phyloP scores from a whole-genome alignment of 35 echinoderm and acorn worm species.

The Acanthaster planci region DNA sequence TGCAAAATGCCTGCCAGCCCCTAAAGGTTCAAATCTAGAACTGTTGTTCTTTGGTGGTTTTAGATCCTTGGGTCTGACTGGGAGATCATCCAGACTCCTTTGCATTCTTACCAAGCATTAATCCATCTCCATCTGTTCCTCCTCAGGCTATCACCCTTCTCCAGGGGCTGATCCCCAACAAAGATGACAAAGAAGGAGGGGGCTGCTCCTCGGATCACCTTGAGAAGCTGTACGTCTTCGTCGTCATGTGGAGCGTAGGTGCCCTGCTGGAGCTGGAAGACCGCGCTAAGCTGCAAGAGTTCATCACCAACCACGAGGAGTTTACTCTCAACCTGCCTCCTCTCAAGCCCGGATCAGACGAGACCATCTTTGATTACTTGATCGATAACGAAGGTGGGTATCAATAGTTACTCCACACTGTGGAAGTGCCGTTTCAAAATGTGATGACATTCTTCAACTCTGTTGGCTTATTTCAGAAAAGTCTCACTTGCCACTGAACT shows the following conservation, averaged over 20 bases:
- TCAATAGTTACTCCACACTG: too few relatives aligned
- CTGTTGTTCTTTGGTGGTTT: too few relatives aligned
- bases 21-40: too few relatives aligned
- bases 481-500: too few relatives aligned
- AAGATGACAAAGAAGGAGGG: slow-evolving; percentile 87
- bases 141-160: slow-evolving; percentile 79
- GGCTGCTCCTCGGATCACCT: slow-evolving; percentile 53
- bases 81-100: too few relatives aligned
- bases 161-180: slow-evolving; percentile 78
- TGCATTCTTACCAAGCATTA: background rate
- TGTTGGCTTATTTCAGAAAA: too few relatives aligned
- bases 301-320: slow-evolving; percentile 81
- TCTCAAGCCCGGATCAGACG: slow-evolving; percentile 66
- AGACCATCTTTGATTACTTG: slow-evolving; percentile 98
- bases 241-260: slow-evolving; percentile 96
- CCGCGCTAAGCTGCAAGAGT: slow-evolving; percentile 84
- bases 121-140: background rate
- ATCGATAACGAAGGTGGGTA: slow-evolving; percentile 85
- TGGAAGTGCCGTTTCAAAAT: too few relatives aligned
- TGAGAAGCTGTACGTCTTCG: slow-evolving; percentile 86
- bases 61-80: too few relatives aligned
- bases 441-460: too few relatives aligned
- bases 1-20: too few relatives aligned
- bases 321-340: slow-evolving; percentile 68
- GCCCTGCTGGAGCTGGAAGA: slow-evolving; percentile 94